These are phyloP conservation scores for Tholera decimalis DNA, from an alignment of 2,888 invertebrate genomes.

Conservation along the genomic window DNA sequence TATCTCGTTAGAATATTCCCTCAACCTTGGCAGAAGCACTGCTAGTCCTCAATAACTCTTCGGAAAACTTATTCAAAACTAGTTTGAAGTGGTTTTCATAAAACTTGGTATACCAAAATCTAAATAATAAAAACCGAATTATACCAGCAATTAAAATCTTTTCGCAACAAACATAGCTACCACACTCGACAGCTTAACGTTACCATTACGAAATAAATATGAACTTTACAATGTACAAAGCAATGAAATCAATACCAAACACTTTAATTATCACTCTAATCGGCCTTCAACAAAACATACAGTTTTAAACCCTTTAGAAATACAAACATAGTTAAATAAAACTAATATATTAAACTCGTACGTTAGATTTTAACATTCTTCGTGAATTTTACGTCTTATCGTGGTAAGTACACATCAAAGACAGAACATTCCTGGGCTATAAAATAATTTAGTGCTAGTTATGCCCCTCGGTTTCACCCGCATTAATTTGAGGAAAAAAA, in stretches of 20 bases:
- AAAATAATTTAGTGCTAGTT: too few relatives aligned
- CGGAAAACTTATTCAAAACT: too few relatives aligned
- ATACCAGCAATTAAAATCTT: slow-evolving; percentile 4
- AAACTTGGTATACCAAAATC: background rate
- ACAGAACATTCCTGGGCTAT: background rate
- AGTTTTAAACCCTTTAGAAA: slow-evolving; percentile 25
- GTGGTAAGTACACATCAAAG: slow-evolving; percentile 26
- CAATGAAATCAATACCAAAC: slow-evolving; percentile 6
- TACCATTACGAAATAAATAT: slow-evolving; percentile 17
- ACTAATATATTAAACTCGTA: background rate
- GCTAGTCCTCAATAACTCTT: too few relatives aligned
- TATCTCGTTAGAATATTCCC: too few relatives aligned
- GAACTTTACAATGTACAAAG: background rate
- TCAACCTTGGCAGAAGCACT: too few relatives aligned
- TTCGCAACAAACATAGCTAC: slow-evolving; percentile 13
- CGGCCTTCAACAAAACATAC: slow-evolving; percentile 12
- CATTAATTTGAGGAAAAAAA: too few relatives aligned
- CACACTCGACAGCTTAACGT: slow-evolving; percentile 24
- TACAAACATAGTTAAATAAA: slow-evolving; percentile 22
- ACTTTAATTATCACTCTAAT: slow-evolving; percentile 17
- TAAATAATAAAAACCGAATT: background rate
- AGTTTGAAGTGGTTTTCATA: too few relatives aligned
- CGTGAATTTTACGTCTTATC: slow-evolving; percentile 17
- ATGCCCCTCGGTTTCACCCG: too few relatives aligned
- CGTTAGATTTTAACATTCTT: slow-evolving; percentile 47